These are phyloP conservation scores for Smittia aterrima DNA, from an alignment of 2,888 invertebrate species.

Conservation along the genomic window DNA sequence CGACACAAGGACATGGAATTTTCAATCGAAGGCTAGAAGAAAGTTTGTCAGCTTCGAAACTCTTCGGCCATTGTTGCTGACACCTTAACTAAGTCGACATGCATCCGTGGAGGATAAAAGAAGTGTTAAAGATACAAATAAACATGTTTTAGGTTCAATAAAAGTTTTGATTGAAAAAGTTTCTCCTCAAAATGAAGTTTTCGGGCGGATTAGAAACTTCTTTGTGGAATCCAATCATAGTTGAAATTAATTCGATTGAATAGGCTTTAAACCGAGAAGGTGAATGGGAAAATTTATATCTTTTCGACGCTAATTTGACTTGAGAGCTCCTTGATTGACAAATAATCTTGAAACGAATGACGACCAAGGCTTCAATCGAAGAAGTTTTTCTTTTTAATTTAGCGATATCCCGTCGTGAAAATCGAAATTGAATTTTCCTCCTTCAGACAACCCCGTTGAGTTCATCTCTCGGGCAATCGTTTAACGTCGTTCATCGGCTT, in stretches of 20 bases:
- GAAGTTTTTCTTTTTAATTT: constrained; percentile 29
- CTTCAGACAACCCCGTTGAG: not conserved
- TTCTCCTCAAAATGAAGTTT: constrained; percentile 6
- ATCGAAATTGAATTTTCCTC: constrained; percentile 2
- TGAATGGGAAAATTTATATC: not conserved
- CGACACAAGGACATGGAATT: not conserved
- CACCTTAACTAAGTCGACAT: not conserved
- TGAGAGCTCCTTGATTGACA: constrained; percentile 19
- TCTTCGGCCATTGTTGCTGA: not conserved
- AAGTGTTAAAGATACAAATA: constrained; percentile 42
- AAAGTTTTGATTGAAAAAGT: constrained; percentile 24
- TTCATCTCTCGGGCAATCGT: constrained; percentile 12
- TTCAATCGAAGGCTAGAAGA: not conserved
- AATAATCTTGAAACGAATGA: no score
- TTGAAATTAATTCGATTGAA: constrained; percentile 35
- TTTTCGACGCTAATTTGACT: constrained; percentile 1
- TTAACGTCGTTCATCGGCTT: not conserved
- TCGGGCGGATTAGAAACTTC: constrained; percentile 14
- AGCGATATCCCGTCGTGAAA: constrained; percentile 25
- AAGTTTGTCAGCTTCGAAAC: constrained; percentile 24
- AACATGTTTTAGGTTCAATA: constrained; percentile 27
- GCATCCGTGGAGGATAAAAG: constrained; percentile 13
- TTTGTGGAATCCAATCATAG: constrained; percentile 34
- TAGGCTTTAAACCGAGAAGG: not conserved
- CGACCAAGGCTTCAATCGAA: not conserved